These are phyloP conservation scores for Hippopotamyrus pictus DNA, from an alignment of 2,797 vertebrate genomes.

Conservation along the genomic window DNA sequence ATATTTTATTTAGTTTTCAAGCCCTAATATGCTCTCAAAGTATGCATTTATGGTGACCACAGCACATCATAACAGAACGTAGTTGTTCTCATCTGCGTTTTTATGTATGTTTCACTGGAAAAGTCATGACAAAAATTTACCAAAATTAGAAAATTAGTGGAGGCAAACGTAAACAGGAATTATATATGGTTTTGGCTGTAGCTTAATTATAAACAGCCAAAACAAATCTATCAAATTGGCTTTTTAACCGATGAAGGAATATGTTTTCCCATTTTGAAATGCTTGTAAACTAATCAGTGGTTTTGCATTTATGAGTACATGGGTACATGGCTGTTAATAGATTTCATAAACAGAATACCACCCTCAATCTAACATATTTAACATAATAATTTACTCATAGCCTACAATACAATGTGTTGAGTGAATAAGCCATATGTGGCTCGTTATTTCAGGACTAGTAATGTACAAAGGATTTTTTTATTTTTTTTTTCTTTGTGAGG, in stretches of 20 bases:
- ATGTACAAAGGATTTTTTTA: no score
- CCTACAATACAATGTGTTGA: background rate
- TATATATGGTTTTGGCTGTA: background rate
- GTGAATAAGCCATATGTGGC: background rate
- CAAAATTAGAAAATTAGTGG: background rate
- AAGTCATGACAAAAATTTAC: background rate
- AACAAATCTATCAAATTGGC: background rate
- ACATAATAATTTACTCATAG: slow-evolving; percentile 9
- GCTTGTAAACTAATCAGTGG: background rate
- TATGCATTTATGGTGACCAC: background rate
- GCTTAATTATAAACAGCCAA: background rate
- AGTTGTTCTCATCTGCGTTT: background rate
- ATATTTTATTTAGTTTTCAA: slow-evolving; percentile 1
- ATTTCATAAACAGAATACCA: background rate
- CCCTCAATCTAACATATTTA: background rate
- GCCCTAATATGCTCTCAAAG: background rate
- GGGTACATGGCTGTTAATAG: background rate
- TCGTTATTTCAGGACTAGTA: background rate
- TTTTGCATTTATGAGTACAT: background rate
- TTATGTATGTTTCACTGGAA: slow-evolving; percentile 5
- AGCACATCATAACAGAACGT: background rate
- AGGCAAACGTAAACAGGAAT: background rate
- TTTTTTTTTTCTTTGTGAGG: background rate
- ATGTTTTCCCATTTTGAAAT: background rate
- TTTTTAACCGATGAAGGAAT: background rate